phyloP scores from a whole-genome alignment of 2,113 vertebrate species.

The Pitta sordida region DNA sequence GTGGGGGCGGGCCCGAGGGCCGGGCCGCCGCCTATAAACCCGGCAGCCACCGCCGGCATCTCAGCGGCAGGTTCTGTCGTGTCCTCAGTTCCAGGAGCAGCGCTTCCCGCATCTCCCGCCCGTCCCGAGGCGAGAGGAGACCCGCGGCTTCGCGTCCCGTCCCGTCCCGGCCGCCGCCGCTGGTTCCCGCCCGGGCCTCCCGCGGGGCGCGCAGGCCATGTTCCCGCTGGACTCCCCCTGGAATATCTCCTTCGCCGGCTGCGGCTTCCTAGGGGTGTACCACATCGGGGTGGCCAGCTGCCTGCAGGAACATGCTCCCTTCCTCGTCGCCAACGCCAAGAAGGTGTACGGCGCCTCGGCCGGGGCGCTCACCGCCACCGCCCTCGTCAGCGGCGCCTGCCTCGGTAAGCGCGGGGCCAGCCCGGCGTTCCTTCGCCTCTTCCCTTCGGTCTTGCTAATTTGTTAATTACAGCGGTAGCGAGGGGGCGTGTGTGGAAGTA shows the following conservation, averaged over 20 bases:
- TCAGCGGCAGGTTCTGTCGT: fast-evolving
- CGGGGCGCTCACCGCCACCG: constrained; percentile 89
- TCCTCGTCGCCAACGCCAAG: constrained; percentile 86
- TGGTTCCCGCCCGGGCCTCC: too few relatives aligned
- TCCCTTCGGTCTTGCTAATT: neutral
- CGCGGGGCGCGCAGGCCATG: constrained; percentile 72
- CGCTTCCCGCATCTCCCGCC: neutral
- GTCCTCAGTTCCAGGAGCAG: fast-evolving
- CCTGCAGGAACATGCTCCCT: constrained; percentile 88
- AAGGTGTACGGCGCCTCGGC: constrained; percentile 94
- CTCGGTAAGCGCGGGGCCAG: constrained; percentile 76
- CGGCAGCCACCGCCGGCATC: fast-evolving
- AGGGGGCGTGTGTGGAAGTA: fast-evolving
- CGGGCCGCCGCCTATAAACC: neutral
- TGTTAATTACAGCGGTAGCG: neutral
- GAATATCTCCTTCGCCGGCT: constrained; percentile 97
- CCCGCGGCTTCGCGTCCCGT: neutral
- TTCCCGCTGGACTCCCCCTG: constrained; percentile 86
- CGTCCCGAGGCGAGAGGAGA: neutral
- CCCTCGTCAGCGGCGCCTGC: constrained; percentile 86
- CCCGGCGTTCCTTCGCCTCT: neutral
- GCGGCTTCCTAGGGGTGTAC: constrained; percentile 94
- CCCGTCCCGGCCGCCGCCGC: neutral
- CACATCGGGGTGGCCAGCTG: constrained; percentile 95
- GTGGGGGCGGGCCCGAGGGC: neutral